Evolutionary conservation across 2,113 vertebrate species (phyloP).

Genomic region (Ramphastos sulfuratus): DNA sequence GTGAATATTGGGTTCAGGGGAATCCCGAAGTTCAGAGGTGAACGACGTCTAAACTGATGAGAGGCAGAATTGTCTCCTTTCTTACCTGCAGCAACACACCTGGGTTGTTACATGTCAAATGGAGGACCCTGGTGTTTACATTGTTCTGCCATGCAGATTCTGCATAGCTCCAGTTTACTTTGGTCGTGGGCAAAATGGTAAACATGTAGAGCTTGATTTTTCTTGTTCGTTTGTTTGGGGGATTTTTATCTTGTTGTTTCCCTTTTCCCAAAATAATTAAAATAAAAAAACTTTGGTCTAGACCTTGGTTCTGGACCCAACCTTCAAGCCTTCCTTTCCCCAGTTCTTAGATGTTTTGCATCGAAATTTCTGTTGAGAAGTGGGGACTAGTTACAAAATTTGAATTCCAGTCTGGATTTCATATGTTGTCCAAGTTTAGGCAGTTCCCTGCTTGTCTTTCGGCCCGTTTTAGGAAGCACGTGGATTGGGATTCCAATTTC

Average conservation of each 20-base stretch:
- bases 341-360: neutral
- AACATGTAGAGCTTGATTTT: neutral
- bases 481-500: constrained; percentile 24
- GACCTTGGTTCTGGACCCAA: neutral
- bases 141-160: neutral
- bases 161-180: neutral
- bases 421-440: neutral
- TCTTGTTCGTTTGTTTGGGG: neutral
- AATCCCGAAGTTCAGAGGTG: constrained; percentile 49
- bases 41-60: neutral
- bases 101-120: neutral
- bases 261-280: neutral
- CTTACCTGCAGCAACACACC: neutral
- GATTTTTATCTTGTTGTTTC: neutral
- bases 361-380: neutral
- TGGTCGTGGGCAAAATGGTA: neutral
- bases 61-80: neutral
- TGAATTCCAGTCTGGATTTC: constrained; percentile 21
- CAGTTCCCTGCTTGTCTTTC: neutral
- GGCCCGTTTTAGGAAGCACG: neutral
- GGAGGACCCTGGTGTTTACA: neutral
- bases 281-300: neutral
- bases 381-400: constrained; percentile 26
- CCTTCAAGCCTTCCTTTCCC: neutral
- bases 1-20: constrained; percentile 43